Evolutionary conservation across 2,888 invertebrate genomes (phyloP).

Genomic region (Cistogaster globosa): DNA sequence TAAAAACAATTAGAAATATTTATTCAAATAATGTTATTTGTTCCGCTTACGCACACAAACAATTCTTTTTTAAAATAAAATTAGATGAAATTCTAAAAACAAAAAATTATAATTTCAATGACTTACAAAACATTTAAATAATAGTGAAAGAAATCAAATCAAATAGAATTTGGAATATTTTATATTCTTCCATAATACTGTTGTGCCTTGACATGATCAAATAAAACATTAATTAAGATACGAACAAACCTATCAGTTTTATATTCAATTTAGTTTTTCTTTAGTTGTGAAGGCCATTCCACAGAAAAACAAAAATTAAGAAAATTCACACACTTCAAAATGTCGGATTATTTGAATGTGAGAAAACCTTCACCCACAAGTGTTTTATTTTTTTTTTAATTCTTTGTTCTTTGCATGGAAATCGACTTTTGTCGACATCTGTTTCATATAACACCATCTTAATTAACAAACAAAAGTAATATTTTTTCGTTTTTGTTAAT

Average conservation of each 20-base stretch:
- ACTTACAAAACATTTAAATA: conserved; percentile 7
- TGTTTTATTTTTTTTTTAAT: conserved; percentile 55
- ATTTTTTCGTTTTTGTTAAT: conserved; percentile 1
- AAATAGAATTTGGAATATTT: conserved; percentile 16
- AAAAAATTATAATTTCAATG: conserved; percentile 17
- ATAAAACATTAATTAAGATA: conserved; percentile 9
- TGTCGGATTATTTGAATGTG: conserved; percentile 46
- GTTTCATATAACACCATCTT: conserved; percentile 70
- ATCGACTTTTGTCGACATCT: conserved; percentile 57
- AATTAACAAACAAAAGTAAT: conserved; percentile 55
- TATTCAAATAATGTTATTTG: conserved; percentile 65
- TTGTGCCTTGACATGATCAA: background rate
- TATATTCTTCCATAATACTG: background rate
- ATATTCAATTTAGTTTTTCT: conserved; percentile 35
- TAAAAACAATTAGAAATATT: conserved; percentile 65
- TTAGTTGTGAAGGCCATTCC: conserved; percentile 58
- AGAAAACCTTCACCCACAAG: conserved; percentile 68
- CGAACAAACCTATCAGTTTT: no score
- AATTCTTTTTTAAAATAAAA: conserved; percentile 25
- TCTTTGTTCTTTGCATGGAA: conserved; percentile 32
- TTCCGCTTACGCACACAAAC: conserved; percentile 41
- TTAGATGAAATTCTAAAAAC: background rate
- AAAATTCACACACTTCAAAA: conserved; percentile 61
- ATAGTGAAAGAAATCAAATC: conserved; percentile 51
- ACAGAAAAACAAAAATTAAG: no score